Evolutionary conservation across 2,113 vertebrate species (phyloP).

Genomic region (Lota lota): DNA sequence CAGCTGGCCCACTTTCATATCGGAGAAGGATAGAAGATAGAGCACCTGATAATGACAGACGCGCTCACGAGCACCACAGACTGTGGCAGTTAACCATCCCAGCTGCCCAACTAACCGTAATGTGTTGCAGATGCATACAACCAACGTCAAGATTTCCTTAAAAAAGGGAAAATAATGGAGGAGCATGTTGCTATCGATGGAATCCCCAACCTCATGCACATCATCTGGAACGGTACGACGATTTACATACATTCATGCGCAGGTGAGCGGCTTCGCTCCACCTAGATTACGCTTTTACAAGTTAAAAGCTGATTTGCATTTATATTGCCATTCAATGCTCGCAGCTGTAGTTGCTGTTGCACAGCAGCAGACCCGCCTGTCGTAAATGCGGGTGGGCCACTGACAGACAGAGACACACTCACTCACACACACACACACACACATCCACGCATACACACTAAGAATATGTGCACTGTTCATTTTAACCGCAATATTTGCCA

Average conservation of each 20-base stretch:
- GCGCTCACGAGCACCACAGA: background rate
- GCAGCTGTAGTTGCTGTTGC: conserved; percentile 54
- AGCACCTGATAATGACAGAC: too few species aligned
- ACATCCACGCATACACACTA: conserved; percentile 2
- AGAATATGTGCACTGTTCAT: conserved; percentile 14
- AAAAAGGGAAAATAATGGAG: background rate
- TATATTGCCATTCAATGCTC: conserved; percentile 64
- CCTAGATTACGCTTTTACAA: conserved; percentile 51
- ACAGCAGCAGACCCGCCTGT: background rate
- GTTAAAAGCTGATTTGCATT: conserved; percentile 74
- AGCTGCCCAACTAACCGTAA: conserved; percentile 19
- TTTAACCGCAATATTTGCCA: conserved; percentile 13
- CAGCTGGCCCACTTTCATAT: too few species aligned
- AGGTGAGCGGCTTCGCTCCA: conserved; percentile 50
- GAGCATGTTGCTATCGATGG: background rate
- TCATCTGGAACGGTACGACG: conserved; percentile 26
- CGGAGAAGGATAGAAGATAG: too few species aligned
- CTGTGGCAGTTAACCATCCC: conserved; percentile 12
- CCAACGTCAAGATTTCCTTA: conserved; percentile 27
- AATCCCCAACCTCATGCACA: conserved; percentile 29
- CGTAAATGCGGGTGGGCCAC: conserved; percentile 16
- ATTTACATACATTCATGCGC: conserved; percentile 47
- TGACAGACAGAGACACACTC: conserved; percentile 14
- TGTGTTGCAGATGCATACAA: conserved; percentile 24
- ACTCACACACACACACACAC: conserved; percentile 7